Percentiles rank a stretch among this genome's conserved stretches.
Evolutionary conservation across 2,888 invertebrate genomes (phyloP).

Genomic region (Saturnia pavonia): DNA sequence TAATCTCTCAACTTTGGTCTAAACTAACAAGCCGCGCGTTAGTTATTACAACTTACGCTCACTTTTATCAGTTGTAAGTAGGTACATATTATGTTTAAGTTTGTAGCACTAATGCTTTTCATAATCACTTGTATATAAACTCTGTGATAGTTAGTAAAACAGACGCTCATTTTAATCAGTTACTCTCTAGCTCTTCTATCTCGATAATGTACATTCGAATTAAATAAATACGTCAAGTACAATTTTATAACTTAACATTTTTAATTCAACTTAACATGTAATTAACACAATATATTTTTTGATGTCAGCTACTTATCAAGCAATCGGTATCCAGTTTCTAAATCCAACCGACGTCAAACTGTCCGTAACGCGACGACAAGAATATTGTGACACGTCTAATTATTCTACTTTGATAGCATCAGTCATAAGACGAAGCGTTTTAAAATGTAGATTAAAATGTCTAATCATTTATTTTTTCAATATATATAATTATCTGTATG

Average conservation of each 20-base stretch:
- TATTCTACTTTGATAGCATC: slow-evolving; percentile 48
- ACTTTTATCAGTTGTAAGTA: too few relatives aligned
- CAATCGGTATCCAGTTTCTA: slow-evolving; percentile 50
- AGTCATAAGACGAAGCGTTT: slow-evolving; percentile 1
- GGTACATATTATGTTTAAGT: too few relatives aligned
- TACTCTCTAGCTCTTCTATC: not conserved
- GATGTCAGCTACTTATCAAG: slow-evolving; percentile 52
- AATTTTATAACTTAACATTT: not conserved
- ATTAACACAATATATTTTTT: slow-evolving; percentile 51
- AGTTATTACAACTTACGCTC: too few relatives aligned
- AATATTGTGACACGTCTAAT: slow-evolving; percentile 76
- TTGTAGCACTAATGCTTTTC: too few relatives aligned
- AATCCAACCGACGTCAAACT: slow-evolving; percentile 63
- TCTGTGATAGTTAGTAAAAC: too few relatives aligned
- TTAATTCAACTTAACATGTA: slow-evolving; percentile 37
- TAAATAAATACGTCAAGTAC: not conserved
- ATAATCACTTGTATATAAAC: too few relatives aligned
- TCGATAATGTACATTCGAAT: not conserved
- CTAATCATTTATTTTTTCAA: not conserved
- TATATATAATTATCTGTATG: not conserved
- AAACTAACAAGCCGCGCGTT: too few relatives aligned
- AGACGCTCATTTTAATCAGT: too few relatives aligned
- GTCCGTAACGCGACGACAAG: slow-evolving; percentile 61
- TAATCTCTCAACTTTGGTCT: too few relatives aligned
- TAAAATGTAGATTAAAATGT: not conserved